Percentiles rank a stretch among this genome's conserved stretches.
Conservation (phyloP, 1,140 invertebrate species). For the Atta cephalotes region DNA sequence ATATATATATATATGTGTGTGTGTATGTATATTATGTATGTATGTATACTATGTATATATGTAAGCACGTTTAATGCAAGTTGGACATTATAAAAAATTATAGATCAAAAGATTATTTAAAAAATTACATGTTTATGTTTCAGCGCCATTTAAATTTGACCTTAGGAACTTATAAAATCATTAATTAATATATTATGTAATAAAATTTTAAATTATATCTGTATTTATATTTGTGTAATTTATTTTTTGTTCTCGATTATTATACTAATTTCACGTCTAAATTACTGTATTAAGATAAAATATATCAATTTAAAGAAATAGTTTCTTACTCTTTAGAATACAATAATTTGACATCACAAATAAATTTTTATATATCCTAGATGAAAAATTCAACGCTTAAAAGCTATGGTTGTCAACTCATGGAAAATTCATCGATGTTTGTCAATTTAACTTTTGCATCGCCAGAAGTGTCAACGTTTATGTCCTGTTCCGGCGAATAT, state of each 20-base stretch:
- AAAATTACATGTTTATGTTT: too few relatives aligned
- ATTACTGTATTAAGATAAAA: neutral
- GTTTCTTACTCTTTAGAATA: neutral
- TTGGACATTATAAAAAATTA: too few relatives aligned
- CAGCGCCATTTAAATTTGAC: too few relatives aligned
- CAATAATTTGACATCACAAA: neutral
- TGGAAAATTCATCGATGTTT: slow-evolving; percentile 43
- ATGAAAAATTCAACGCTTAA: slow-evolving; percentile 67
- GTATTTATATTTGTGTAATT: neutral
- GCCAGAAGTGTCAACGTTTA: neutral
- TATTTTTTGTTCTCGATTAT: neutral
- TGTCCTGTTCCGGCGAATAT: slow-evolving; percentile 71
- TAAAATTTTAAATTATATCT: neutral
- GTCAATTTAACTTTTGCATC: slow-evolving; percentile 53
- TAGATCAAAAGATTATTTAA: too few relatives aligned
- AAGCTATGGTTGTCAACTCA: slow-evolving; percentile 74
- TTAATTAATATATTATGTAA: too few relatives aligned
- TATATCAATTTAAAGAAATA: neutral
- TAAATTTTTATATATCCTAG: slow-evolving; percentile 12
- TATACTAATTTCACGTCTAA: neutral
- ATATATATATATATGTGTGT: rapidly evolving
- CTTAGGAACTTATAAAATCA: too few relatives aligned
- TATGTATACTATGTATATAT: too few relatives aligned
- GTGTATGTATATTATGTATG: too few relatives aligned
- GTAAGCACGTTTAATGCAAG: too few relatives aligned